Evolutionary conservation across 1,140 invertebrate species (phyloP), one percentile per base, ranked within the genome.

Genomic region (Popillia japonica): DNA sequence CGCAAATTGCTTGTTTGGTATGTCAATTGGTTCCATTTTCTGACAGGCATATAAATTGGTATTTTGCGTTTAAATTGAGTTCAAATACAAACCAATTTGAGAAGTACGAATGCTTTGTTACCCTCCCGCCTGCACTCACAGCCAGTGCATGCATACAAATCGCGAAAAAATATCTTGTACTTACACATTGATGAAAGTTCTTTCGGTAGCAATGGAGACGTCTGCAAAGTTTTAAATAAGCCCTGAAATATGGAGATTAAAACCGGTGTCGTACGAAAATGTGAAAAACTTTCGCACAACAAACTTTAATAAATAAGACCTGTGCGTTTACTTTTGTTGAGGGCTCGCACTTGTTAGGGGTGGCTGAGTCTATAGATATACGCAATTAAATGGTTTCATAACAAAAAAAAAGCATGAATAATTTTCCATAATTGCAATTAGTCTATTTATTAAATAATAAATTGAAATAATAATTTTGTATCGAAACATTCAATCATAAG

Each of bases 41-140:
- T 17, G 48, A 22, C 61, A 68, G 22, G 61, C 61, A 68, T 68
- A 68, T 68, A 68, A 34, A 68, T 68, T 68, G 61, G 27, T 68
- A 68, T 68, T 68, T 68, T 14, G 8, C 61, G 61, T 27, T 68
- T 68, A 68, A 14, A 68, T 68, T 68, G 61, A 68, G 61, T 68
- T 68, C 9, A 68, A 27, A 34, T 22, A 68, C 61, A 22, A 68
- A 34, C 61, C 61, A 22, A 68, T 27, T 68, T 20, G 61, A 14
- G n/a, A 68, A 27, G 22, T 68, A 10, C 61, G 61, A 68, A 68
- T 68, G 61, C 22, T 34, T 23, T 68, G 44, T 68, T 68, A 10
- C 22, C 61, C 61, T 22, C 1, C 4, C 22, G 9, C 27, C 61
- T 48, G 7, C 48, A 55, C 17, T 17, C 14, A 55, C 48, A 17